phyloP scores from a whole-genome alignment of 2,797 vertebrate genomes.

The Coranthus polyacanthus region DNA sequence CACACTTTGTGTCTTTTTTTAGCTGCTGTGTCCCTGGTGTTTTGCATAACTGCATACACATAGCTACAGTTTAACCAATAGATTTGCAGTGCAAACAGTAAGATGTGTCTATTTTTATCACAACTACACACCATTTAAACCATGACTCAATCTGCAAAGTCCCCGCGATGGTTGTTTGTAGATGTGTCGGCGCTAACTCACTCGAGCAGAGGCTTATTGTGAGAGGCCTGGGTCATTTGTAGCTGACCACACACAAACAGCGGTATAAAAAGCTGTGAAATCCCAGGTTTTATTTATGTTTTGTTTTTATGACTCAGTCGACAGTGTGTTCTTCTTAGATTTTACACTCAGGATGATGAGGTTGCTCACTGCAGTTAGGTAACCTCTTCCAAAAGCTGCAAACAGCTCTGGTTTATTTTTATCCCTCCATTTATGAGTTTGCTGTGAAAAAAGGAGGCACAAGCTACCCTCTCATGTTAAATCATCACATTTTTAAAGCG shows the following conservation, averaged over 20 bases:
- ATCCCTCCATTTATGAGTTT: conserved; percentile 32
- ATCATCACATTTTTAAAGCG: conserved; percentile 21
- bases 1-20: conserved; percentile 13
- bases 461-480: conserved; percentile 27
- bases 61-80: conserved; percentile 41
- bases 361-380: conserved; percentile 62
- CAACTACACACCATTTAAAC: conserved; percentile 41
- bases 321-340: conserved; percentile 38
- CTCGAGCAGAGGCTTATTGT: conserved; percentile 28
- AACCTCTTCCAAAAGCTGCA: conserved; percentile 48
- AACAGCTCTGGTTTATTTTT: conserved; percentile 49
- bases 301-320: conserved; percentile 66
- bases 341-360: conserved; percentile 40
- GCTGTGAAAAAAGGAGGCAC: conserved; percentile 29
- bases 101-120: conserved; percentile 53
- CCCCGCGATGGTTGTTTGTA: conserved; percentile 34
- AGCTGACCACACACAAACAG: conserved; percentile 39
- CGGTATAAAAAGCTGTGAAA: conserved; percentile 36
- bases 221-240: conserved; percentile 42
- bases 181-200: conserved; percentile 41
- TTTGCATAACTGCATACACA: conserved; percentile 40
- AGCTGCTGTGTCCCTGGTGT: conserved; percentile 1
- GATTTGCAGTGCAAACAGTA: conserved; percentile 30
- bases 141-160: conserved; percentile 57
- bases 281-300: conserved; percentile 59